These are phyloP conservation scores for Neotoxoptera formosana DNA, from an alignment of 1,140 invertebrate species.

Conservation along the genomic window DNA sequence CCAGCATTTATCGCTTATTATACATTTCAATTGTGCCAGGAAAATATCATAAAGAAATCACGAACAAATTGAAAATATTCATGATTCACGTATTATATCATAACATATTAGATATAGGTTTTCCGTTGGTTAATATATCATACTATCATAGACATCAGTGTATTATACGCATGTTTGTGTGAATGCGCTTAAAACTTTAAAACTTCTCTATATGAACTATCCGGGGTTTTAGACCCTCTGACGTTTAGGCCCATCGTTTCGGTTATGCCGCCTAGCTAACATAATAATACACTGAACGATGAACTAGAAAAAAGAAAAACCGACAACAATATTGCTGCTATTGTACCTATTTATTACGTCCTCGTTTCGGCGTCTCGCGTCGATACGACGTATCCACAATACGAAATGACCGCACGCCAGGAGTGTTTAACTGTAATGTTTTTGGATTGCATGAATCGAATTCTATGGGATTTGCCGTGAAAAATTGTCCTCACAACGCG, in stretches of 20 bases:
- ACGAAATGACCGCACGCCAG: not conserved
- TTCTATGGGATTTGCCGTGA: constrained; percentile 35
- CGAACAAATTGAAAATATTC: too few relatives aligned
- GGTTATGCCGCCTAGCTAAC: not conserved
- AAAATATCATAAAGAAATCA: too few relatives aligned
- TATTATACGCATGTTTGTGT: too few relatives aligned
- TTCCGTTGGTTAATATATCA: too few relatives aligned
- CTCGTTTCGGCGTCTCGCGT: not conserved
- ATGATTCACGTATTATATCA: too few relatives aligned
- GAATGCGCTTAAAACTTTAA: too few relatives aligned
- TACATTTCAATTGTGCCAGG: too few relatives aligned
- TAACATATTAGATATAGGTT: too few relatives aligned
- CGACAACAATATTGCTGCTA: not conserved
- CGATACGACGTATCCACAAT: not conserved
- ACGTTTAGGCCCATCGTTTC: not conserved
- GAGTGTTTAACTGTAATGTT: constrained; percentile 28
- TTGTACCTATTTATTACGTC: not conserved
- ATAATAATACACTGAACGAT: not conserved
- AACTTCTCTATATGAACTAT: not conserved
- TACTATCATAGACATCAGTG: too few relatives aligned
- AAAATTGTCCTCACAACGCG: constrained; percentile 36
- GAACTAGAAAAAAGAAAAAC: not conserved
- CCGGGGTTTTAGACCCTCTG: not conserved
- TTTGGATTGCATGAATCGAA: not conserved
- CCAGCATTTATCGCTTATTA: too few relatives aligned